Evolutionary conservation across 2,113 vertebrate species (phyloP).

Genomic region (Corythornis vintsioides): DNA sequence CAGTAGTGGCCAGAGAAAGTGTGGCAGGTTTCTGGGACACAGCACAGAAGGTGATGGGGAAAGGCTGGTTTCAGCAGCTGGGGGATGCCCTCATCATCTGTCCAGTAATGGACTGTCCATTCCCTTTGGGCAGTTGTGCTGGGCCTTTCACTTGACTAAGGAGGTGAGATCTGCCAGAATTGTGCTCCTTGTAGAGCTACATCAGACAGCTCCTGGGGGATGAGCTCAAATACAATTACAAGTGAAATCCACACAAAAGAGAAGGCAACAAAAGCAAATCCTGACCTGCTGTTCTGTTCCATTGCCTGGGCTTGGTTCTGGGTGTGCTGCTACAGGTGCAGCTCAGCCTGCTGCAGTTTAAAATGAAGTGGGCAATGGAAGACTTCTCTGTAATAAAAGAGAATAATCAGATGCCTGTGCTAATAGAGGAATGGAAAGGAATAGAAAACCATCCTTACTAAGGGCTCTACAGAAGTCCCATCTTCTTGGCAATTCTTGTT

Average conservation of each 20-base stretch:
- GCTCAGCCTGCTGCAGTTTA: background rate
- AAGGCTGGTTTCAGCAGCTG: background rate
- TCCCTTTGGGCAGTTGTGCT: too few species aligned
- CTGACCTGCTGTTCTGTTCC: background rate
- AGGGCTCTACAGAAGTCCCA: background rate
- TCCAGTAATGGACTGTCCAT: too few species aligned
- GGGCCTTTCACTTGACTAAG: background rate
- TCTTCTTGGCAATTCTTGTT: background rate
- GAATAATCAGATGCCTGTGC: background rate
- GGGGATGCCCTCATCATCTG: background rate
- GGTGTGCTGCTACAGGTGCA: background rate
- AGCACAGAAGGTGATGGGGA: background rate
- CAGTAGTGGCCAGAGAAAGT: background rate
- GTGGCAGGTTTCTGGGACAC: background rate
- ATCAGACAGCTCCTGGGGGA: background rate
- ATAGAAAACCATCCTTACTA: background rate
- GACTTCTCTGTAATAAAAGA: background rate
- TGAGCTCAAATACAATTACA: background rate
- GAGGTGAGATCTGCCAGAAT: background rate
- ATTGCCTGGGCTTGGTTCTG: background rate
- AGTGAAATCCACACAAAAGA: background rate
- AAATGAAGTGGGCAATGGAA: background rate
- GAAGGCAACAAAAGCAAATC: background rate
- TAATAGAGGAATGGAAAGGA: background rate
- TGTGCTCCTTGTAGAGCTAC: background rate